Evolutionary conservation across 1,140 invertebrate genomes (phyloP).

Genomic region (Trichomalopsis sarcophagae): DNA sequence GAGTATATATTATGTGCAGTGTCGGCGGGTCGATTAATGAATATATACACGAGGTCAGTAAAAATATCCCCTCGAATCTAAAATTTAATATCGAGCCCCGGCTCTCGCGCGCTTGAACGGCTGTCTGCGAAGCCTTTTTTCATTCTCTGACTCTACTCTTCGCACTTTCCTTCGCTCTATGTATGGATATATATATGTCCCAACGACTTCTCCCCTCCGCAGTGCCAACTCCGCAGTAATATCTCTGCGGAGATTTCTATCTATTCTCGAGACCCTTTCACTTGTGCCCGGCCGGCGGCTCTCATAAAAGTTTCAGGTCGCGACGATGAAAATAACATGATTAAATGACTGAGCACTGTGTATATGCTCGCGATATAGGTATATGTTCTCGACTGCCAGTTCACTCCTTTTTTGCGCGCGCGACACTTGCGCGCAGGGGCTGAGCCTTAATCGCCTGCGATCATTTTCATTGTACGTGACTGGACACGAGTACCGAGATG

Average conservation of each 20-base stretch:
- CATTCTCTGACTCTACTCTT: background rate
- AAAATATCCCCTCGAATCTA: background rate
- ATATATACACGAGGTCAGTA: background rate
- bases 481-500: background rate
- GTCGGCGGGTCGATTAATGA: too few species aligned
- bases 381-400: background rate
- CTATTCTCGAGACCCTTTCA: constrained; percentile 40
- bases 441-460: constrained; percentile 14
- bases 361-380: background rate
- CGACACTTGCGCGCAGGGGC: background rate
- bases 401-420: background rate
- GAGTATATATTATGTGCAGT: too few species aligned
- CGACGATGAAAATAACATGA: constrained; percentile 31
- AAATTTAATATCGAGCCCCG: background rate
- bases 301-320: constrained; percentile 16
- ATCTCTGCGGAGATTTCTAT: constrained; percentile 56
- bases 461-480: constrained; percentile 43
- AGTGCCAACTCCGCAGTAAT: constrained; percentile 52
- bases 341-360: constrained; percentile 17
- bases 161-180: constrained; percentile 3
- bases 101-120: background rate
- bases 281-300: constrained; percentile 19
- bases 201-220: background rate
- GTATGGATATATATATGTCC: background rate
- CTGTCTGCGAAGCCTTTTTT: background rate